phyloP scores from a whole-genome alignment of 2,797 vertebrate species.

The Chrosomus eos region DNA sequence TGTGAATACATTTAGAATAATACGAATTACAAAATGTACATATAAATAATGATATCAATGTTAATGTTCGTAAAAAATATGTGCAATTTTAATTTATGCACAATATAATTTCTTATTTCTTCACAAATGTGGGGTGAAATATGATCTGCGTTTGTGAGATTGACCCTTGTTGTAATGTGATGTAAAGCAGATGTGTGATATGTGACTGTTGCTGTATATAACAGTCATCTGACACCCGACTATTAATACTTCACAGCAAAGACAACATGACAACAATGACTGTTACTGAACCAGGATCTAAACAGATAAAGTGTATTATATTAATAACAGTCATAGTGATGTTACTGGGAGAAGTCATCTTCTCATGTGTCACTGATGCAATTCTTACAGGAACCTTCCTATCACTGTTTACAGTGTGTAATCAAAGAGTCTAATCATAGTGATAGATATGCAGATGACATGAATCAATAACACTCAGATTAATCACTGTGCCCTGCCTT shows the following conservation, averaged over 20 bases:
- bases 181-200: not conserved
- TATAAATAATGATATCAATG: not conserved
- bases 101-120: not conserved
- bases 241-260: slow-evolving; percentile 9
- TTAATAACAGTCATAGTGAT: not conserved
- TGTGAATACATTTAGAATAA: not conserved
- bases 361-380: not conserved
- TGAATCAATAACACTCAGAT: not conserved
- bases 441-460: not conserved
- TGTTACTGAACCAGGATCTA: not conserved
- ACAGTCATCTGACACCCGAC: not conserved
- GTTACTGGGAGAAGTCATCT: not conserved
- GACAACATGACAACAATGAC: not conserved
- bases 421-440: not conserved
- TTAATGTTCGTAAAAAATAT: not conserved
- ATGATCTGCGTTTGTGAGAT: not conserved
- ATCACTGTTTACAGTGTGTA: not conserved
- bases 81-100: not conserved
- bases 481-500: not conserved
- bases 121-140: not conserved
- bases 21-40: not conserved
- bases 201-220: not conserved
- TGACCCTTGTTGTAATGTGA: not conserved
- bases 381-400: not conserved
- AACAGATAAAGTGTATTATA: not conserved